Evolutionary conservation across 2,797 vertebrate species (phyloP).

Genomic region (Calcarius lapponicus): DNA sequence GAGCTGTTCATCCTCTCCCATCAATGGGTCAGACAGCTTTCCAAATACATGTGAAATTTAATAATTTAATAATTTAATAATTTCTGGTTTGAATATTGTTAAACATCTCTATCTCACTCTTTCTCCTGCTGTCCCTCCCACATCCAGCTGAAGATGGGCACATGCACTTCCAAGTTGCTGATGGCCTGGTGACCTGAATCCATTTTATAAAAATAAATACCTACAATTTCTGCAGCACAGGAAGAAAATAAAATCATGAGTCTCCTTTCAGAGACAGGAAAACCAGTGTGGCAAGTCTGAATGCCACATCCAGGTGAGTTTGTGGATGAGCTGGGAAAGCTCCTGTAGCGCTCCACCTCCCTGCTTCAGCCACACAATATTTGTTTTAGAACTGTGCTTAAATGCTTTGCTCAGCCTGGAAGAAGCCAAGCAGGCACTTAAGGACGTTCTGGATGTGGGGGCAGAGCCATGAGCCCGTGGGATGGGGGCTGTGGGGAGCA

Average conservation of each 20-base stretch:
- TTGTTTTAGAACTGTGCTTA: not conserved
- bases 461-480: not conserved
- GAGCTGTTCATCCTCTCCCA: not conserved
- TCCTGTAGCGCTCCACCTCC: not conserved
- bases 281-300: fast-evolving
- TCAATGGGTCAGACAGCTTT: not conserved
- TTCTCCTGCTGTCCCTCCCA: not conserved
- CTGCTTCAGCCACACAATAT: fast-evolving
- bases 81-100: not conserved
- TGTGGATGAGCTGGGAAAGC: not conserved
- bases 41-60: not conserved
- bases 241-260: fast-evolving
- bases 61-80: not conserved
- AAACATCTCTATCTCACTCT: not conserved
- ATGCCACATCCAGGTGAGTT: not conserved
- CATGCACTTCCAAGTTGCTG: not conserved
- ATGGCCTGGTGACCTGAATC: not conserved
- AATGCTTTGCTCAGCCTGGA: not conserved
- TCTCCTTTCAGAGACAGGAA: not conserved
- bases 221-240: not conserved
- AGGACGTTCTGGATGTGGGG: not conserved
- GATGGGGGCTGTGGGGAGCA: not conserved
- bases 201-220: not conserved
- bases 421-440: not conserved
- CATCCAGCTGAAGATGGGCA: not conserved